These are phyloP conservation scores for Caenorhabditis latens DNA, from an alignment of 1,140 invertebrate species.

Conservation along the genomic window DNA sequence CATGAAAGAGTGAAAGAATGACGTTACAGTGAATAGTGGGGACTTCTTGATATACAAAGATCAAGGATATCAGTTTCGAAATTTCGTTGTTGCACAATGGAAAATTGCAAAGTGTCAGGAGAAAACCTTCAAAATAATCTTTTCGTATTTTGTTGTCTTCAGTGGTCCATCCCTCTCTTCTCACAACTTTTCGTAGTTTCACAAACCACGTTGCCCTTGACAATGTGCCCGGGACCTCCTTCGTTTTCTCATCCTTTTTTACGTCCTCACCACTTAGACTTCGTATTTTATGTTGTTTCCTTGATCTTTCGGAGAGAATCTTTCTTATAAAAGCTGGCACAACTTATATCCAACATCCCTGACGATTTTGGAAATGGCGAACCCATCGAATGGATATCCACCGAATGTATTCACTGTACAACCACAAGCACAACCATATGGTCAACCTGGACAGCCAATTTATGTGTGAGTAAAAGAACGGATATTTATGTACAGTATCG, in stretches of 20 bases:
- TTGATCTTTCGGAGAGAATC: background rate
- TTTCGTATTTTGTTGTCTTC: no score
- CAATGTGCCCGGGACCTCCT: background rate
- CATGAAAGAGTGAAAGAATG: no score
- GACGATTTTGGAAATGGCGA: background rate
- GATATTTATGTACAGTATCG: background rate
- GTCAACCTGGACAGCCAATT: conserved; percentile 27
- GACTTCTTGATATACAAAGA: no score
- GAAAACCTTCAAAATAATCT: no score
- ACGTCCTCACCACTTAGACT: background rate
- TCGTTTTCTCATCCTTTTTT: background rate
- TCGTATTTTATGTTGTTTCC: conserved; percentile 9
- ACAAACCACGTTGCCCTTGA: conserved; percentile 32
- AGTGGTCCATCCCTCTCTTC: background rate
- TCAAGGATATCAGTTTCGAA: no score
- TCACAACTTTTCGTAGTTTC: background rate
- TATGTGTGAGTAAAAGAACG: background rate
- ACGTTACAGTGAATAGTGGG: no score
- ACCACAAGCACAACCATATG: background rate
- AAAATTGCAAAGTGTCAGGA: no score
- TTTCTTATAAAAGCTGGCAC: background rate
- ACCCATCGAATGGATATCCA: background rate
- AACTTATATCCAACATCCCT: background rate
- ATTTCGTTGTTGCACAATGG: no score
- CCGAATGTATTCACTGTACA: conserved; percentile 17